A percentile compares a stretch with the other conserved stretches of the same genome.
phyloP scores from a whole-genome alignment of 2,888 invertebrate genomes.

The Dicycla oo region DNA sequence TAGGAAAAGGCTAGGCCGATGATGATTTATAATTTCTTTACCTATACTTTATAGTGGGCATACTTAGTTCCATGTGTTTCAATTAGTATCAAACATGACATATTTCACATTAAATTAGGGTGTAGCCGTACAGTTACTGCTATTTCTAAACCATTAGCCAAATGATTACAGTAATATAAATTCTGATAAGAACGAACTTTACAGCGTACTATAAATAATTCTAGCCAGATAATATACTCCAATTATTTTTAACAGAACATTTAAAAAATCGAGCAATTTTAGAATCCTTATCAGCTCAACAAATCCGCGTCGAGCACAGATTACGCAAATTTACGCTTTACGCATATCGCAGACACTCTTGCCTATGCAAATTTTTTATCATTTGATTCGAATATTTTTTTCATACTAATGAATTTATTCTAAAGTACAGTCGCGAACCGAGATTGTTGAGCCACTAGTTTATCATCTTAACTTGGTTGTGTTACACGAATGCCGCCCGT shows the following conservation, averaged over 20 bases:
- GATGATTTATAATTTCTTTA: too few species aligned
- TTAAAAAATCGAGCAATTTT: neutral
- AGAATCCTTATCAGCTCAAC: conserved; percentile 21
- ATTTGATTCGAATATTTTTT: conserved; percentile 46
- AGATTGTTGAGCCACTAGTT: too few species aligned
- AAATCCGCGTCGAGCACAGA: conserved; percentile 34
- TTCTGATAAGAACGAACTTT: neutral
- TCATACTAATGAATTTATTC: conserved; percentile 14
- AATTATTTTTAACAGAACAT: neutral
- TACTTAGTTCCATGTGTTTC: too few species aligned
- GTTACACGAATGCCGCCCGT: too few species aligned
- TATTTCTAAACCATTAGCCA: too few species aligned
- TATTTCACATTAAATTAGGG: too few species aligned
- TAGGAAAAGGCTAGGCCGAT: too few species aligned
- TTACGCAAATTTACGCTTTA: conserved; percentile 35
- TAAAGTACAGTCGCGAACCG: too few species aligned
- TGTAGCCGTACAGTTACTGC: too few species aligned
- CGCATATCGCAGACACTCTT: neutral
- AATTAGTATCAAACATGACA: too few species aligned
- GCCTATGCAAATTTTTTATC: conserved; percentile 39
- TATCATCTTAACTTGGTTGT: too few species aligned
- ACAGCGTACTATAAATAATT: neutral
- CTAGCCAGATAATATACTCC: neutral
- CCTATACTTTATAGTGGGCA: too few species aligned
- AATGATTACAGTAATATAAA: neutral